Conservation (phyloP, 2,888 invertebrate genomes). For the Mactromeris polynyma region DNA sequence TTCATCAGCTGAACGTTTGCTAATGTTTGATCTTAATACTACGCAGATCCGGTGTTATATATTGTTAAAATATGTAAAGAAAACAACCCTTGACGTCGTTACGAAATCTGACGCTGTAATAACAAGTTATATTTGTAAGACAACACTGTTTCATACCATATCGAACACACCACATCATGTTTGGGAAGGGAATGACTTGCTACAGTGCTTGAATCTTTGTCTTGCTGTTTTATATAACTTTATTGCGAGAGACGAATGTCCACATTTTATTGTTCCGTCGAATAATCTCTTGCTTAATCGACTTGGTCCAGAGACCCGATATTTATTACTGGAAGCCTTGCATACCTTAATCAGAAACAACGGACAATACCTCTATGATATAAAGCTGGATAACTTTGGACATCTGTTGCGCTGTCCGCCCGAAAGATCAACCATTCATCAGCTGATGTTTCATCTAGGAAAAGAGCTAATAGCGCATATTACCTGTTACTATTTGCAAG, state of each 20-base stretch:
- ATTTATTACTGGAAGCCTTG: background rate
- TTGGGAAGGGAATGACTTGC: conserved; percentile 16
- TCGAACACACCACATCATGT: background rate
- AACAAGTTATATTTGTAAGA: conserved; percentile 22
- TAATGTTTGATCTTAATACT: conserved; percentile 39
- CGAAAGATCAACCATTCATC: background rate
- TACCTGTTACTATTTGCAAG: background rate
- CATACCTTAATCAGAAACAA: background rate
- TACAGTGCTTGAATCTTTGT: background rate
- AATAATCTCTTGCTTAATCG: background rate
- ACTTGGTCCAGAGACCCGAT: background rate
- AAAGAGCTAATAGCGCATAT: background rate
- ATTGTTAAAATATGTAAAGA: conserved; percentile 48
- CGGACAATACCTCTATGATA: background rate
- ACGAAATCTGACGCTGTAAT: background rate
- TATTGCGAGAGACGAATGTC: background rate
- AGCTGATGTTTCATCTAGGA: background rate
- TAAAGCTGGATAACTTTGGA: background rate
- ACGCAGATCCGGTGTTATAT: conserved; percentile 42
- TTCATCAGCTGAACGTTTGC: conserved; percentile 38
- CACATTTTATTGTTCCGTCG: conserved; percentile 13
- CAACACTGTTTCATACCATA: conserved; percentile 8
- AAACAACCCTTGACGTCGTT: conserved; percentile 10
- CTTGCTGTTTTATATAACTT: background rate
- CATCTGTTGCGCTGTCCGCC: background rate